Conservation (phyloP, 2,888 invertebrate species). For the Thereva unica region DNA sequence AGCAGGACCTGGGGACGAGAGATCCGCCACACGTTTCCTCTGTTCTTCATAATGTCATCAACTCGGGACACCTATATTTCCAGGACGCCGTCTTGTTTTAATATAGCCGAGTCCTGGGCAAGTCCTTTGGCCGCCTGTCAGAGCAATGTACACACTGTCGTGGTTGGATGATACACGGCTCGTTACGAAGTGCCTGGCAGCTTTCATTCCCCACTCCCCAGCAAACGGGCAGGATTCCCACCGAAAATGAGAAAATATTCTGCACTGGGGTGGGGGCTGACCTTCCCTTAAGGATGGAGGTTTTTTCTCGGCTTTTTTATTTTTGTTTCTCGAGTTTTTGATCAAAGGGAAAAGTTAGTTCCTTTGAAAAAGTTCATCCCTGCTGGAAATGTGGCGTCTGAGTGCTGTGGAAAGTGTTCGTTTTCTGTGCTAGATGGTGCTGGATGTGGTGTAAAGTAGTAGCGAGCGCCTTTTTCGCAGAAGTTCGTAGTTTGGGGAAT, state of each 20-base stretch:
- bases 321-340: constrained; percentile 21
- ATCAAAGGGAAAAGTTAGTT: constrained; percentile 35
- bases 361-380: constrained; percentile 30
- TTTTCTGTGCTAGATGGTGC: not conserved
- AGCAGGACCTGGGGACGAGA: not conserved
- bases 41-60: constrained; percentile 33
- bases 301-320: constrained; percentile 19
- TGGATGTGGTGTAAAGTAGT: too few relatives aligned
- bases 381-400: constrained; percentile 9
- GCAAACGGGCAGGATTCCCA: not conserved
- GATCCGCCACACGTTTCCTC: constrained; percentile 9
- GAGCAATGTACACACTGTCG: not conserved
- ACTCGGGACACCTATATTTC: constrained; percentile 21
- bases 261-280: constrained; percentile 9
- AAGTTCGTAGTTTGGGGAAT: too few relatives aligned
- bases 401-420: not conserved
- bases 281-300: constrained; percentile 6
- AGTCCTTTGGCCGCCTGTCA: constrained; percentile 9
- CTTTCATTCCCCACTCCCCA: constrained; percentile 11
- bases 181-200: constrained; percentile 1
- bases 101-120: constrained; percentile 23
- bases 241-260: constrained; percentile 27
- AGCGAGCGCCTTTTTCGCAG: too few relatives aligned
- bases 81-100: constrained; percentile 17
- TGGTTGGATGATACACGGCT: constrained; percentile 17